Evolutionary conservation across 2,113 vertebrate genomes (phyloP).

Genomic region (Melospiza melodia): DNA sequence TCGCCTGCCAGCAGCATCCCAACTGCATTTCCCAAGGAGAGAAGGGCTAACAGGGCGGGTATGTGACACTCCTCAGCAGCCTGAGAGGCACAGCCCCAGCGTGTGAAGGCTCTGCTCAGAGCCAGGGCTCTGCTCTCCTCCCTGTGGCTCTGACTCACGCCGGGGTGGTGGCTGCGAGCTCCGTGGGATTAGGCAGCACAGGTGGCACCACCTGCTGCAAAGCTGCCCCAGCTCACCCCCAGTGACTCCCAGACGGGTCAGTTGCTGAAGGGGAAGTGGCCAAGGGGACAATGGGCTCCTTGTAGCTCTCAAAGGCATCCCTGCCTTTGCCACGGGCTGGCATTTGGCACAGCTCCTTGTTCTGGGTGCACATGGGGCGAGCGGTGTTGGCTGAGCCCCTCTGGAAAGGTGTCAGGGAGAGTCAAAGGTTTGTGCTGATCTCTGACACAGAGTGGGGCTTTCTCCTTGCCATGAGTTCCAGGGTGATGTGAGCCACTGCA

Average conservation of each 20-base stretch:
- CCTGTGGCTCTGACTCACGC: neutral
- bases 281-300: conserved; percentile 17
- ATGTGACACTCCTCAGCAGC: neutral
- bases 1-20: neutral
- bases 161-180: neutral
- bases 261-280: neutral
- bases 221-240: neutral
- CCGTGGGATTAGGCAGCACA: neutral
- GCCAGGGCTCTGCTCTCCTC: neutral
- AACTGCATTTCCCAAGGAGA: neutral
- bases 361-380: neutral
- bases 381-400: neutral
- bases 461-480: neutral
- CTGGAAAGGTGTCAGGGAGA: neutral
- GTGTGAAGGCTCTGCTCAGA: neutral
- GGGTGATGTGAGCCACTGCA: neutral
- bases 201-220: conserved; percentile 36
- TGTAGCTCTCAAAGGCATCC: neutral
- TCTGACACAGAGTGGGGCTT: neutral
- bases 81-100: neutral
- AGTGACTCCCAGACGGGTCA: neutral
- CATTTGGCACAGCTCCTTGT: neutral
- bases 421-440: neutral
- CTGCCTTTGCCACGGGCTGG: neutral
- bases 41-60: neutral